Base-by-base conservation (phyloP, 2,113 vertebrate genomes). In the Mesocricetus auratus region DNA sequence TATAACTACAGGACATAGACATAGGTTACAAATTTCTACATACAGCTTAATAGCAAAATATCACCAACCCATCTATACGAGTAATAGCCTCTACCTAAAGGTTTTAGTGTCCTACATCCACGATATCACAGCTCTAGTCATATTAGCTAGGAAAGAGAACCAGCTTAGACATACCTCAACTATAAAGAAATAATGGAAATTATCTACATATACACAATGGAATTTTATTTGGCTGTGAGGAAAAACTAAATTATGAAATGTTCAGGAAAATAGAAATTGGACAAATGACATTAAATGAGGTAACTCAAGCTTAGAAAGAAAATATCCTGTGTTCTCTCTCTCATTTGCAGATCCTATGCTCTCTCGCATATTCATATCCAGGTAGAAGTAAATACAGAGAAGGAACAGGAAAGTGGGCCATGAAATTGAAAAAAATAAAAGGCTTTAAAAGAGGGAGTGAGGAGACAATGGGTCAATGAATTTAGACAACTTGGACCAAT, bases 31-130 rank as follows among this genome's bases (percentile, higher is more conserved):
- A 29, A 62, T 42, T 42, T 39, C 7, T 62, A 62, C n/a, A 62
- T 42, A 42, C 3, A 83, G 3, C n/a, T 24, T 60, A 62, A 26
- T 17, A 17, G n/a, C 56, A 11, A 29, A 83, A 42, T 15, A 45
- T n/a, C n/a, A 62, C 31, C 3, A 45, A 42, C n/a, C 7, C n/a
- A 83, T 13, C 16, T 42, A 31, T 19, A 62, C 19, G 13, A 62
- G 15, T 83, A 7, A 1, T 29, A 29, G 13, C 22, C 24, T 83
- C 24, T 45, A 42, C 58, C 15, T 39, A 64, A 62, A 42, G 58
- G 4, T 16, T 4, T 31, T 60, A 42, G 15, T 11, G 0, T 3
- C 36, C n/a, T 64, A 83, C 16, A 62, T 16, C 7, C 2, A 2
- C 62, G 24, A 42, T 62, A 42, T 0, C 12, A 21, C 4, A 21